These are phyloP conservation scores for Drosophila neonasuta DNA, from an alignment of 2,888 invertebrate genomes.

Conservation along the genomic window DNA sequence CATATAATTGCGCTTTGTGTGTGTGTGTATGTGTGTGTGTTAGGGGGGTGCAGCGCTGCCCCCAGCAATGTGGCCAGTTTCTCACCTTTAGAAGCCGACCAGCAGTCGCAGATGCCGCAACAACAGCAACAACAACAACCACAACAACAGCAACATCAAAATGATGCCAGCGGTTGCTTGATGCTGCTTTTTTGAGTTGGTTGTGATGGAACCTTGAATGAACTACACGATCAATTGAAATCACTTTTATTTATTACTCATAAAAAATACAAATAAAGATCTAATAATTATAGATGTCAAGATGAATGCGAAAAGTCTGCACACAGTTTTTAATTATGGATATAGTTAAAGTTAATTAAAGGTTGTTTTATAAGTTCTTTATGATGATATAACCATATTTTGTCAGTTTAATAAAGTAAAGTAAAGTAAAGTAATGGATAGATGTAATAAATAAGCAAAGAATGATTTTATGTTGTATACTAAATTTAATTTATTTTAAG, in stretches of 20 bases:
- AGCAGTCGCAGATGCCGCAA: constrained; percentile 56
- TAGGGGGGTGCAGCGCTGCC: constrained; percentile 65
- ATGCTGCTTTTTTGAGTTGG: constrained; percentile 25
- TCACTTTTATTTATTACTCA: background rate
- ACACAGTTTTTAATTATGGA: background rate
- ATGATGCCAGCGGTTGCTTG: constrained; percentile 43
- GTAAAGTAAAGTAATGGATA: no score
- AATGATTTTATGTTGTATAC: no score
- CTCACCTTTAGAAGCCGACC: constrained; percentile 75
- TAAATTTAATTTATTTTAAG: no score
- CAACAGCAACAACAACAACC: constrained; percentile 9
- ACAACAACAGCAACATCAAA: constrained; percentile 22
- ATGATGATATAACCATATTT: no score
- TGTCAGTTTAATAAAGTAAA: no score
- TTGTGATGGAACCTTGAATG: constrained; percentile 35
- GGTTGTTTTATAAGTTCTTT: background rate
- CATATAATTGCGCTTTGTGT: constrained; percentile 62
- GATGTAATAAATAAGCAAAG: background rate
- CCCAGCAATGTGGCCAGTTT: constrained; percentile 74
- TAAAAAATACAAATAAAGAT: background rate
- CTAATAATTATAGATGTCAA: background rate
- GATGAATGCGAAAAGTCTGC: background rate
- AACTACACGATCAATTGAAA: constrained; percentile 25
- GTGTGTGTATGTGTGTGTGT: constrained; percentile 31
- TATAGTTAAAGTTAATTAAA: background rate